Percentiles rank a stretch among this genome's conserved stretches.
Evolutionary conservation across 2,113 vertebrate genomes (phyloP).

Genomic region (Petromus typicus): DNA sequence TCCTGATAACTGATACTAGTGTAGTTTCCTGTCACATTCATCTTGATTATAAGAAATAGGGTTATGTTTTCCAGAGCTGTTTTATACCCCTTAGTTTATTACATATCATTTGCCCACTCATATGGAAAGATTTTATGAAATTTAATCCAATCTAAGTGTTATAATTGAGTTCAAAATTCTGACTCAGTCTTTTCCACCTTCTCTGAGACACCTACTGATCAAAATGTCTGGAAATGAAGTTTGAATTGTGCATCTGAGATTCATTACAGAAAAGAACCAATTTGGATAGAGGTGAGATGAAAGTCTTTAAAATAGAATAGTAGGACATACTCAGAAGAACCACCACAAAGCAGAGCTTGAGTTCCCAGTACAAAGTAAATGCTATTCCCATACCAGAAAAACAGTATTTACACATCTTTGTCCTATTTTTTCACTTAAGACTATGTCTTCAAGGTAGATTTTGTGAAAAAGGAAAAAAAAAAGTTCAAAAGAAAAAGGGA

Average conservation of each 20-base stretch:
- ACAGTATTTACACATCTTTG: no score
- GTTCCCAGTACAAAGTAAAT: slow-evolving; percentile 10
- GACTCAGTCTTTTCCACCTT: not conserved
- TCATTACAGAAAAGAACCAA: not conserved
- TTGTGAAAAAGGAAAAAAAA: no score
- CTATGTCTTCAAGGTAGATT: no score
- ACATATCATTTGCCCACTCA: not conserved
- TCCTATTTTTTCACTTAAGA: no score
- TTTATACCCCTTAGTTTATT: not conserved
- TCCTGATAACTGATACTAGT: not conserved
- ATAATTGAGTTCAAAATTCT: not conserved
- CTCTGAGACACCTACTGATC: not conserved
- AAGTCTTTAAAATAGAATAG: not conserved
- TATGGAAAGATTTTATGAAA: not conserved
- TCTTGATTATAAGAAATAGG: not conserved
- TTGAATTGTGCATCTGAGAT: not conserved
- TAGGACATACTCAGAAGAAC: not conserved
- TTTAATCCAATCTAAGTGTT: not conserved
- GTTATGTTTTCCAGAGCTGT: not conserved
- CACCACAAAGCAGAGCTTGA: not conserved
- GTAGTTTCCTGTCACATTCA: not conserved
- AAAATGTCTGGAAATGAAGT: not conserved
- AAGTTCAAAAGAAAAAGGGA: no score
- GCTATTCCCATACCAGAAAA: not conserved
- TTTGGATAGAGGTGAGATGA: not conserved